phyloP scores from a whole-genome alignment of 1,140 invertebrate species.

The Eufriesea mexicana region DNA sequence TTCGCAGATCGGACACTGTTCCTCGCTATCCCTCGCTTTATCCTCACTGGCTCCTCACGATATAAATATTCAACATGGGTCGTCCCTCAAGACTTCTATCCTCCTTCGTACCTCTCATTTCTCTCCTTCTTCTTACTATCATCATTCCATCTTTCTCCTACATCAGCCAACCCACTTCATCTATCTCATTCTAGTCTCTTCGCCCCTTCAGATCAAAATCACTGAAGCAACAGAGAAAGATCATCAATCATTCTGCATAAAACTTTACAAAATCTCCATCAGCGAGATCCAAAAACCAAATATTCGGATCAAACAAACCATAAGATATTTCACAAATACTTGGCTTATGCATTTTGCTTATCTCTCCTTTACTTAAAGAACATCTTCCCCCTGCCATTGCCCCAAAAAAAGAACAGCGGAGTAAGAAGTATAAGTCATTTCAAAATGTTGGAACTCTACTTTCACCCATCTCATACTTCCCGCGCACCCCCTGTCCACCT shows the following conservation, averaged over 20 bases:
- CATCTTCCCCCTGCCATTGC: too few species aligned
- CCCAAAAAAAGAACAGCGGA: background rate
- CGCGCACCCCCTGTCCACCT: background rate
- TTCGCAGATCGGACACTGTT: constrained; percentile 45
- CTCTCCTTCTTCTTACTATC: background rate
- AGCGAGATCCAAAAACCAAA: background rate
- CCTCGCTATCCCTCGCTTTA: constrained; percentile 30
- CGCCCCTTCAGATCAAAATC: background rate
- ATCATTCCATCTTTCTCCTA: background rate
- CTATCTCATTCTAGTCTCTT: background rate
- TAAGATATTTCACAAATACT: background rate
- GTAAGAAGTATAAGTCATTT: background rate
- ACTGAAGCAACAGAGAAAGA: background rate
- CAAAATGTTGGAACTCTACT: background rate
- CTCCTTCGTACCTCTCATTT: constrained; percentile 27
- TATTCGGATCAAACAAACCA: background rate
- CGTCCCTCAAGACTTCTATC: constrained; percentile 46
- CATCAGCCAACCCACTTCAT: background rate
- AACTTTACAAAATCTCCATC: background rate
- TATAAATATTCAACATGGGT: constrained; percentile 71
- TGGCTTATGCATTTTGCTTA: background rate
- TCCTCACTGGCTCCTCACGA: constrained; percentile 54
- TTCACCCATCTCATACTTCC: background rate
- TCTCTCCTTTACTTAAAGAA: too few species aligned
- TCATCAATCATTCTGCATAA: background rate